Base-by-base conservation (phyloP, 2,797 vertebrate species). In the Neosalanx taihuensis region DNA sequence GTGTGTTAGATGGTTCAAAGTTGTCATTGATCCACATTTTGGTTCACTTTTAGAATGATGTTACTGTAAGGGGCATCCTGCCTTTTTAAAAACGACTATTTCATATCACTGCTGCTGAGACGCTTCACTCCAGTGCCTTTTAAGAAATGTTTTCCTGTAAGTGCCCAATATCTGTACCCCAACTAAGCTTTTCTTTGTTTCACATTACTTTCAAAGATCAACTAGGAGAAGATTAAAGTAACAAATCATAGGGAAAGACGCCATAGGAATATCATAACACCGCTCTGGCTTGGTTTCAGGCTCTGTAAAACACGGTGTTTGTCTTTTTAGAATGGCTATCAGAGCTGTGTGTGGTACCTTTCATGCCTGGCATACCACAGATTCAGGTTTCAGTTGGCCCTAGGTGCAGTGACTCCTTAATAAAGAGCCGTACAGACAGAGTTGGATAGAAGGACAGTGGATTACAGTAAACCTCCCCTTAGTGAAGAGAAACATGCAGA, bases 371-470 rank as follows among this genome's bases (percentile, higher is more conserved):
- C 70, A 72, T 64, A 33, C 62, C 49, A 53, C 18, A 53, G 77
- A 75, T 77, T 84, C 79, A 59, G 13, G 58, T 76, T 81, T 76
- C 70, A 26, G 56, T 49, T 70, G 56, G 58, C 64, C 73, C 7
- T 65, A 56, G 56, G 64, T 31, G 70, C 70, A 69, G 62, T 64
- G 79, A 79, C 57, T 65, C 75, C 71, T 26, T 61, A 51, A 81
- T 71, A 58, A 72, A 53, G 69, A 71, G 60, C 74, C 51, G 49
- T 62, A 68, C 20, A 20, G 18, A 74, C 49, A 53, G 29, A 31
- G 69, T 26, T 72, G 73, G 66, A 80, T 65, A 81, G 72, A 72
- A 73, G 61, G 69, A 67, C 69, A 68, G 51, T 76, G 72, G 56
- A 63, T 17, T 59, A 74, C 63, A 13, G 70, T 64, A 12, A 10